A percentile compares a stretch with the other conserved stretches of the same genome.
Conservation (phyloP, 2,797 vertebrate species). For the Eulemur rubriventer region DNA sequence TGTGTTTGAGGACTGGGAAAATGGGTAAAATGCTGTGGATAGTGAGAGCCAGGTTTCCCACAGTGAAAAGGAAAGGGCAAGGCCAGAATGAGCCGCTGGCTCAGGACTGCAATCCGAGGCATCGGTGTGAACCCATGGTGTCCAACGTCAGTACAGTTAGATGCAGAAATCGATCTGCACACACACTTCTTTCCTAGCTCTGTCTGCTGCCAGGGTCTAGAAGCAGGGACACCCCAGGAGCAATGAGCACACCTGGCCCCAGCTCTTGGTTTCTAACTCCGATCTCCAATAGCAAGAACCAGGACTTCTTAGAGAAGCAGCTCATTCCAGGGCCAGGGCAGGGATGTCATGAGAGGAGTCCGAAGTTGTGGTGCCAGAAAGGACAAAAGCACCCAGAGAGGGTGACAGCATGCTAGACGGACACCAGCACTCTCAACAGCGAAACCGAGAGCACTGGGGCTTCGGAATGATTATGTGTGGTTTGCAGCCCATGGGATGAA, state of each 20-base stretch:
- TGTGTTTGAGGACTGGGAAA: neutral
- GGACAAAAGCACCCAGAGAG: neutral
- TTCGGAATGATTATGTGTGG: too few species aligned
- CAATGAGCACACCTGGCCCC: neutral
- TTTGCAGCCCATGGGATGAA: neutral
- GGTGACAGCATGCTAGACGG: neutral
- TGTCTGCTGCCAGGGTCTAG: neutral
- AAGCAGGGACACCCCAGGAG: neutral
- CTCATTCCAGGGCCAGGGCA: too few species aligned
- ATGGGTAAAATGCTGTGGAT: rapidly evolving
- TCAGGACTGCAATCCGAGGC: neutral
- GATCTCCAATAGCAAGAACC: neutral
- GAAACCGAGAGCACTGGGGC: neutral
- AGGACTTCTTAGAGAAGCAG: neutral
- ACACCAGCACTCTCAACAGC: neutral
- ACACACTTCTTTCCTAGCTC: too few species aligned
- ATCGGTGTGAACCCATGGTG: neutral
- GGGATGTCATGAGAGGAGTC: neutral
- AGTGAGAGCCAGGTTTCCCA: neutral
- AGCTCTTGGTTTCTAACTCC: neutral
- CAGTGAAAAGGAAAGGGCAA: too few species aligned
- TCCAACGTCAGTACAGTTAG: neutral
- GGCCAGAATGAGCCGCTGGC: neutral
- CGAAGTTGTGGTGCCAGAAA: neutral
- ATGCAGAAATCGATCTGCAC: too few species aligned